Evolutionary conservation across 2,113 vertebrate species (phyloP).

Genomic region (Hemiscyllium ocellatum): DNA sequence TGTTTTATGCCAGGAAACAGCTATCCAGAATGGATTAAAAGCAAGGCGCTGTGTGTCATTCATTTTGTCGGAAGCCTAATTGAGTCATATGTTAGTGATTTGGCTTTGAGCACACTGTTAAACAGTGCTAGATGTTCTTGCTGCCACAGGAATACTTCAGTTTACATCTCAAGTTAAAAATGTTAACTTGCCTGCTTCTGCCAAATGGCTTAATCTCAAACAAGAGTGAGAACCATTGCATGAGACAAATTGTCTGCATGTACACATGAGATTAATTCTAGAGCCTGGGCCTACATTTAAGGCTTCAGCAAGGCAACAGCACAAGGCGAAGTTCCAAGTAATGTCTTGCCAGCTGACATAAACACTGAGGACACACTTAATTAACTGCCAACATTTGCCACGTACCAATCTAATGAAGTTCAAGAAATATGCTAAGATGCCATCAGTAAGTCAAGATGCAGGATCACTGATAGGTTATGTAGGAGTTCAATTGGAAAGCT

Average conservation of each 20-base stretch:
- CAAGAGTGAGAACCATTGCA: neutral
- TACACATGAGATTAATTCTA: neutral
- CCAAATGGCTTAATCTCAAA: neutral
- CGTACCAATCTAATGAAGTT: neutral
- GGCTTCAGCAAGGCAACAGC: neutral
- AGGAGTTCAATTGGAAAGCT: neutral
- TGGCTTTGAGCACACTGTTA: neutral
- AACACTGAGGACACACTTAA: neutral
- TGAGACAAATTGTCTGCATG: neutral
- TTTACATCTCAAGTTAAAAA: neutral
- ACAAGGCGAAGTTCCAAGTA: neutral
- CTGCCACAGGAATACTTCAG: neutral
- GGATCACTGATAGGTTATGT: no score
- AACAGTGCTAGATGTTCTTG: neutral
- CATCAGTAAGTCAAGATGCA: neutral
- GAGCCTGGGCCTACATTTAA: neutral
- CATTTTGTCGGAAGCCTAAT: neutral
- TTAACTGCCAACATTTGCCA: neutral
- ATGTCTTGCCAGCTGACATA: neutral
- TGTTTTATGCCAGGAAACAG: slow-evolving; percentile 3
- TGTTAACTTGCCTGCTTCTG: neutral
- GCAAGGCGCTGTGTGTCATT: neutral
- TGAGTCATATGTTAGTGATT: neutral
- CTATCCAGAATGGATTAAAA: neutral
- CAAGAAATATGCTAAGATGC: neutral